Base-by-base conservation (phyloP, 2,888 invertebrate genomes). In the Drosophila paranaensis region DNA sequence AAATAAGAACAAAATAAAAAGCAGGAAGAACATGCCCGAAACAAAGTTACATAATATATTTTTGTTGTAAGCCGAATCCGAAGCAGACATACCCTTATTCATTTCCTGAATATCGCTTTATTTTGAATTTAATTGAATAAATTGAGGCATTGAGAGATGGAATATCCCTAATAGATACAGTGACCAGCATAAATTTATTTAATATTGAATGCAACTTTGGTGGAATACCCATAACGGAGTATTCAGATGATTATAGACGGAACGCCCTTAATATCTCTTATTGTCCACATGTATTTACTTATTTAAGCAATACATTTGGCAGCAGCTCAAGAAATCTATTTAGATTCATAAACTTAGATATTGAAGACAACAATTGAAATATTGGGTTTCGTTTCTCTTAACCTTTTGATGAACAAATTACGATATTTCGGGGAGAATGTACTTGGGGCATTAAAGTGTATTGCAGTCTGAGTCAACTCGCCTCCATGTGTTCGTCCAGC, bases 1-100 rank as follows among this genome's bases (percentile, higher is more conserved):
- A 13, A 40, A 16, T 3, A 30, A 42, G 10, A 42, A 16, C 10
- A 11, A 10, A 14, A 54, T 25, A 40, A 55, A 42, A 76, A 73
- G 40, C 72, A 77, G 82, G 75, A 83, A 83, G 82, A 81, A 74
- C 58, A 60, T 13, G n/a, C 37, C 43, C 48, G 54, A 58, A 20
- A 55, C 14, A 51, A 53, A 42, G 67, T 40, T 14, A 40, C 57
- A 42, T 54, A 53, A 55, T 39, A 35, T 51, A 45, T 46, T 27
- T 16, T 13, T 37, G 40, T 16, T 30, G 6, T 20, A 13, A 14
- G 42, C 20, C 27, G n/a, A 61, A 50, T 48, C 27, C 72, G 69
- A 71, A 55, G n/a, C 42, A 30, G 39, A 43, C 14, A 71, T 50
- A 55, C 72, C 16, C 69, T 69, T 50, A 51, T 51, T 13, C n/a